phyloP scores from a whole-genome alignment of 2,888 invertebrate genomes.

The Laspeyria flexula region DNA sequence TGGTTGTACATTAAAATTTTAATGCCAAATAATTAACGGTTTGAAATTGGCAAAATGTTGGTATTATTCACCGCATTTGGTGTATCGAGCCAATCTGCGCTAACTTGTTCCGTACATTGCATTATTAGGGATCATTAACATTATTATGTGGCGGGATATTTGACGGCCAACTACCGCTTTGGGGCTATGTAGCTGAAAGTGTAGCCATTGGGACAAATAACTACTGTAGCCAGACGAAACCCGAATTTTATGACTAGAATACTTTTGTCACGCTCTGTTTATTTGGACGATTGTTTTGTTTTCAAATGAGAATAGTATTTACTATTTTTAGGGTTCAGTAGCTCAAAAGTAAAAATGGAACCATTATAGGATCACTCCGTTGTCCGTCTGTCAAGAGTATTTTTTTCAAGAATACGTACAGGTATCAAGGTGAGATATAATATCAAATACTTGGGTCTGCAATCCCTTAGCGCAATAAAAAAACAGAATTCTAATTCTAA shows the following conservation, averaged over 20 bases:
- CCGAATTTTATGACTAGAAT: neutral
- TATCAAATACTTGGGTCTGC: too few species aligned
- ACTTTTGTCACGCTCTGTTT: neutral
- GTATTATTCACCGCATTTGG: slow-evolving; percentile 41
- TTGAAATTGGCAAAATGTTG: slow-evolving; percentile 38
- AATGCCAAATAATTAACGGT: slow-evolving; percentile 42
- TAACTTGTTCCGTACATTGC: slow-evolving; percentile 25
- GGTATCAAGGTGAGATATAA: too few species aligned
- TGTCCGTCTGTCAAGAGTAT: too few species aligned
- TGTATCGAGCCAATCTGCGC: slow-evolving; percentile 33
- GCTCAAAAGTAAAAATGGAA: too few species aligned
- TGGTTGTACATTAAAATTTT: slow-evolving; percentile 15
- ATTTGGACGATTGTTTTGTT: neutral
- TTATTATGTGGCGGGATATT: slow-evolving; percentile 32
- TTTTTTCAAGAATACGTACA: too few species aligned
- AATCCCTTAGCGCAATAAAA: too few species aligned
- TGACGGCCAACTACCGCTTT: slow-evolving; percentile 33
- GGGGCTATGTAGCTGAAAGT: slow-evolving; percentile 12
- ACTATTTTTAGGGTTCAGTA: too few species aligned
- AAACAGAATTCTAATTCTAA: too few species aligned
- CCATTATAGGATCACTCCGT: too few species aligned
- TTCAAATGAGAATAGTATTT: too few species aligned
- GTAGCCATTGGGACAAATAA: neutral
- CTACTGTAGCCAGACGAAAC: neutral
- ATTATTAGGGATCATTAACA: slow-evolving; percentile 38